phyloP scores from a whole-genome alignment of 1,140 invertebrate genomes.

The Caenorhabditis tropicalis region DNA sequence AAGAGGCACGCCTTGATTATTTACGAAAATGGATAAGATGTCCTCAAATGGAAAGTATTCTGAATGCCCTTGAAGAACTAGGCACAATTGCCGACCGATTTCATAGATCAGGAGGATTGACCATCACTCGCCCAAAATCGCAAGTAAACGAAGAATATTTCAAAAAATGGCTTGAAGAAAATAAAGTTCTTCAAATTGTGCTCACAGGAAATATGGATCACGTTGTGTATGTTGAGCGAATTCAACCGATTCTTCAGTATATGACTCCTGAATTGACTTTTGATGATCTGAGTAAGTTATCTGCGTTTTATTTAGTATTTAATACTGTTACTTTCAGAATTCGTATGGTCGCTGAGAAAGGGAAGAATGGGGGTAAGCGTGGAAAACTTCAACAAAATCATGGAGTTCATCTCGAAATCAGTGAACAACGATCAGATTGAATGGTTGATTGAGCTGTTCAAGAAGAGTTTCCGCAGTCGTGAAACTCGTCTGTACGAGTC shows the following conservation, averaged over 20 bases:
- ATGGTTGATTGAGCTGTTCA: constrained; percentile 23
- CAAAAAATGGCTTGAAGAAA: constrained; percentile 22
- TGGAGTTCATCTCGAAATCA: constrained; percentile 19
- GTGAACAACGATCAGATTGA: constrained; percentile 17
- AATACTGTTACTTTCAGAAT: neutral
- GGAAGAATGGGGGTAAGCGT: constrained; percentile 31
- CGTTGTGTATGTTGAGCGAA: neutral
- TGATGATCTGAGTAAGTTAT: neutral
- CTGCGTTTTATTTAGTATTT: neutral
- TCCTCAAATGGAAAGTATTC: constrained; percentile 18
- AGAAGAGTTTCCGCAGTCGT: constrained; percentile 2
- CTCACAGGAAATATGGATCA: constrained; percentile 25
- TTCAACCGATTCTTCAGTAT: constrained; percentile 24
- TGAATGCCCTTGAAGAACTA: constrained; percentile 16
- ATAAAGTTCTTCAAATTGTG: constrained; percentile 19
- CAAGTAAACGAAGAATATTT: constrained; percentile 11
- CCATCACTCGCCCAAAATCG: neutral
- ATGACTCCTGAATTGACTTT: constrained; percentile 20
- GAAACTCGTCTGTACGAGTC: constrained; percentile 17
- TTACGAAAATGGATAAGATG: constrained; percentile 25
- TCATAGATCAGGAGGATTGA: constrained; percentile 4
- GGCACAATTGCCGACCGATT: constrained; percentile 15
- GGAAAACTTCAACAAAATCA: constrained; percentile 25
- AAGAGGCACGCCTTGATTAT: neutral
- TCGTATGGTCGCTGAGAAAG: constrained; percentile 1